Evolutionary conservation across 2,113 vertebrate genomes (phyloP), one percentile per base, ranked within the genome.

Genomic region (Amphilophus citrinellus): DNA sequence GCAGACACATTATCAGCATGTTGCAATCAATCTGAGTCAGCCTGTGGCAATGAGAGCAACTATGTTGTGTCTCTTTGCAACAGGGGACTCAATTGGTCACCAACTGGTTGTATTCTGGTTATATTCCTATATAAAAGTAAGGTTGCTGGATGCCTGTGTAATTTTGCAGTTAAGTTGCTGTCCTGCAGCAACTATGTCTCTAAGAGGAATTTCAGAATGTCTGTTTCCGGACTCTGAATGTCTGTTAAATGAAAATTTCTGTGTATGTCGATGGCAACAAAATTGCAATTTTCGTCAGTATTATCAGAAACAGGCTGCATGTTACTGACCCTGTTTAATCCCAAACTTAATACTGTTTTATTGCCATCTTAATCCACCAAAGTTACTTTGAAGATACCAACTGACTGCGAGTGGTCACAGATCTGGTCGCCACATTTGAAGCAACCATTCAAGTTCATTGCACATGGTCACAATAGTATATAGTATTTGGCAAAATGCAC

Each of bases 301-400:
- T 68, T 3, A 27, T 66, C n/a, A 44, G 2, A 39, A 39, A 39
- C 37, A 66, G 63, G 9, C 24, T 17, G 63, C n/a, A 44, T 66
- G 0, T 0, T 44, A 44, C n/a, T 17, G 14, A 66, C 39, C 44
- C 7, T 4, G 0, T 66, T 66, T 44, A 6, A 47, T 66, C n/a
- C 44, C 63, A 47, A 66, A 44, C 39, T 0, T 10, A 6, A 5
- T 35, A 6, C 32, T 35, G 32, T 35, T 35, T 44, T 24, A 24
- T 4, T 66, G 39, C 44, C 9, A 42, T 42, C 39, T 11, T 11
- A 42, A 42, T 42, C 39, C 39, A 66, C 63, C 44, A 66, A 66
- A 66, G 22, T 13, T 66, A n/a, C 7, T 24, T 44, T 66, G 14
- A 47, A 2, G 0, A 66, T 39, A 39, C 7, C 7, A 39, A 35